Percentiles rank a stretch among this genome's conserved stretches.
These are phyloP conservation scores for Hassar affinis DNA, from an alignment of 2,113 vertebrate genomes.

Conservation along the genomic window DNA sequence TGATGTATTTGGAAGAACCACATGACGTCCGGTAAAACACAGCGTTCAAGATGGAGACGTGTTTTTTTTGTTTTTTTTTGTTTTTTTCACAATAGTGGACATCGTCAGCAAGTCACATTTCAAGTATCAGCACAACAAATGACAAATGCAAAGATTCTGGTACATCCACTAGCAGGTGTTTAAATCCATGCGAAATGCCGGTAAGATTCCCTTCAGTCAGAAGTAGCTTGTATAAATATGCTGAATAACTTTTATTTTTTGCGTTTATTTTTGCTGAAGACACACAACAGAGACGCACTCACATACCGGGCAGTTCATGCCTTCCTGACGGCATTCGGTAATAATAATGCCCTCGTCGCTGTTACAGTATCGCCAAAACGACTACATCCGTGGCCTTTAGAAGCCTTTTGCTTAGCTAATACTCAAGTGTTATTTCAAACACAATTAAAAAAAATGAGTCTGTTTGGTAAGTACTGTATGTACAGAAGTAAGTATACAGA, in stretches of 20 bases:
- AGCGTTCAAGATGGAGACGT: constrained; percentile 40
- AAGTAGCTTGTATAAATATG: not conserved
- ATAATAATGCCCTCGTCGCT: constrained; percentile 22
- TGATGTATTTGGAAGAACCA: constrained; percentile 29
- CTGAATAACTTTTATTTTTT: no score
- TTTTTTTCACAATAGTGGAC: constrained; percentile 50
- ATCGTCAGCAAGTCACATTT: constrained; percentile 68
- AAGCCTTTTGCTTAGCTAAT: constrained; percentile 31
- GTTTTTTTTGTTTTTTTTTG: not conserved
- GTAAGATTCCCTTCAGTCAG: constrained; percentile 18
- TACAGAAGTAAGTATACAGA: constrained; percentile 61
- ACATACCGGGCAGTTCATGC: constrained; percentile 2
- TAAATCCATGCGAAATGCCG: constrained; percentile 5
- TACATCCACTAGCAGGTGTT: not conserved
- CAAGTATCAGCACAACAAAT: constrained; percentile 73
- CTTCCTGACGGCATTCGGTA: constrained; percentile 7
- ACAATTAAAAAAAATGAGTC: constrained; percentile 48
- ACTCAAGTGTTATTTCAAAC: constrained; percentile 43
- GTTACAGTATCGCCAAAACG: constrained; percentile 4
- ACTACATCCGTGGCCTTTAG: constrained; percentile 2
- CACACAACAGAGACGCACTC: not conserved
- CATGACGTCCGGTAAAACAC: constrained; percentile 26
- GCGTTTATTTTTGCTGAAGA: not conserved
- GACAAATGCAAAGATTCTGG: constrained; percentile 60
- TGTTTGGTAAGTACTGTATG: constrained; percentile 48